Percentiles rank a stretch among this genome's conserved stretches.
Conservation (phyloP, 1,140 invertebrate species). For the Babylonia areolata region DNA sequence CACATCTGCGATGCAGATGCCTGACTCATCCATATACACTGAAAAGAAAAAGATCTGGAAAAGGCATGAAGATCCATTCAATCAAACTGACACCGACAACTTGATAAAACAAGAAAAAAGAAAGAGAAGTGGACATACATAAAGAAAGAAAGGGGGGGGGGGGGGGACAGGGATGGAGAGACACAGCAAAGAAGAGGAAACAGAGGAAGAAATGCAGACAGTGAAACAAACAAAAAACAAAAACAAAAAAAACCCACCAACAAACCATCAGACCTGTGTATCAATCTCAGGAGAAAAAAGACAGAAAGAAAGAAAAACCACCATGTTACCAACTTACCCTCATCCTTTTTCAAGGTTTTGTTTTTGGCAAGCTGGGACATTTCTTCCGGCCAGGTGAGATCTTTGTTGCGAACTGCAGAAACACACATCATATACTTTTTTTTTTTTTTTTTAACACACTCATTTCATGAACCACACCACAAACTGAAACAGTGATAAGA, state of each 20-base stretch:
- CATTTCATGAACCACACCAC: neutral
- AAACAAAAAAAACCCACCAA: neutral
- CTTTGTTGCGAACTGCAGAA: slow-evolving; percentile 83
- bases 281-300: too few relatives aligned
- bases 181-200: neutral
- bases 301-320: neutral
- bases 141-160: neutral
- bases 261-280: slow-evolving; percentile 67
- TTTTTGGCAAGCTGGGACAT: slow-evolving; percentile 82
- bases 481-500: neutral
- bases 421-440: neutral
- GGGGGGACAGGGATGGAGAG: too few relatives aligned
- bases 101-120: neutral
- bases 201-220: neutral
- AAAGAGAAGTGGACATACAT: neutral
- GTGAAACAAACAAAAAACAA: neutral
- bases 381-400: slow-evolving; percentile 94
- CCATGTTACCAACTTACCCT: slow-evolving; percentile 53
- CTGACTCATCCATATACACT: too few relatives aligned
- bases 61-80: too few relatives aligned
- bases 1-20: too few relatives aligned
- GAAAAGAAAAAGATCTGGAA: too few relatives aligned
- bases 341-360: slow-evolving; percentile 71
- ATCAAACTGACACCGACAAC: neutral
- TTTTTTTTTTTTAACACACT: neutral